Base-by-base conservation (phyloP, 2,888 invertebrate species). In the Cerastis leucographa region DNA sequence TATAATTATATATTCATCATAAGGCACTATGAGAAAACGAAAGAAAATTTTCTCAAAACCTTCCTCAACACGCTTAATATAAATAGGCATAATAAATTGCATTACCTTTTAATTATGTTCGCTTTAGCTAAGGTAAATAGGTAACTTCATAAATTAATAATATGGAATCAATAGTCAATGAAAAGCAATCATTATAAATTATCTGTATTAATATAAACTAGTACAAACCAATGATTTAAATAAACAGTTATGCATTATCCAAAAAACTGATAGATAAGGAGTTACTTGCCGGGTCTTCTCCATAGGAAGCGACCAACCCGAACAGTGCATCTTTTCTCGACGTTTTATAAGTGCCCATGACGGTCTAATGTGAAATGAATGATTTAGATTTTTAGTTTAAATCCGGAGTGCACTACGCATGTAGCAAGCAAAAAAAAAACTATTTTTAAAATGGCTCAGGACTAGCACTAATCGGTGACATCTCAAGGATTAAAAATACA, bases 31-130 rank as follows among this genome's bases (percentile, higher is more conserved):
- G 25, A 61, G 9, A 0, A 71, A 68, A 35, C 22, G 22, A 54
- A 66, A 84, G 84, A 81, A 72, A 59, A 40, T 78, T 76, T 73
- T 44, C 69, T 40, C 7, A 35, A 69, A 70, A 61, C 22, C 29
- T 62, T 42, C 49, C 62, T 56, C 14, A n/a, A 19, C 42, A 12
- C 9, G 42, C 7, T 49, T 59, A 46, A 72, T 64, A 46, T 54
- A 72, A 54, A 69, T 25, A 72, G 14, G 42, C 14, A 66, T 77
- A 42, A 35, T 42, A 22, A 49, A 69, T 42, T 44, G n/a, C 11
- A 42, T 72, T 29, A 46, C 11, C 5, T 4, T 6, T 46, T 64
- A 51, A 76, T 67, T 59, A 68, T 59, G 29, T 62, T n/a, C 35
- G 42, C 29, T 44, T 67, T 12, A 61, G 22, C 22, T 4, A 49